These are phyloP conservation scores for Drosophila ercepeae DNA, from an alignment of 1,140 invertebrate species.

Conservation along the genomic window DNA sequence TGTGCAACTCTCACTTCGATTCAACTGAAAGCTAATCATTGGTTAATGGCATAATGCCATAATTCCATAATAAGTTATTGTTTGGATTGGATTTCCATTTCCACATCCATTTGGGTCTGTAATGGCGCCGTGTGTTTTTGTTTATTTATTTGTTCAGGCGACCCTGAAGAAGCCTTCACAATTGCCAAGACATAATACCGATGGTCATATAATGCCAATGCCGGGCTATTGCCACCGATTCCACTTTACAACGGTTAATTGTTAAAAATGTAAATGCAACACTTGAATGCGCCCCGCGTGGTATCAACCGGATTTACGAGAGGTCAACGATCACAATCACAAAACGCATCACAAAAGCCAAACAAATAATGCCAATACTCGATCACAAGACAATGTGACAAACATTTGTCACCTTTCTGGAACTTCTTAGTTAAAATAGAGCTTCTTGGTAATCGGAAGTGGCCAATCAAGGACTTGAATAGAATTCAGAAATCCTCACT, in stretches of 20 bases:
- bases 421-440: not conserved
- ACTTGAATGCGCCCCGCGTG: constrained; percentile 21
- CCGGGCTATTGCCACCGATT: constrained; percentile 18
- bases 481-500: no score
- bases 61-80: constrained; percentile 38
- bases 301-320: constrained; percentile 42
- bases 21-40: constrained; percentile 42
- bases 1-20: constrained; percentile 56
- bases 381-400: not conserved
- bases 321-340: constrained; percentile 22
- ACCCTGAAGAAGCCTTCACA: constrained; percentile 67
- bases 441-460: constrained; percentile 8
- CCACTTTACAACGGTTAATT: constrained; percentile 54
- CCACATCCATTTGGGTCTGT: constrained; percentile 24
- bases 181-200: constrained; percentile 23
- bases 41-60: constrained; percentile 35
- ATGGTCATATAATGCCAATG: constrained; percentile 44
- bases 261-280: constrained; percentile 54
- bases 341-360: not conserved
- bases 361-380: constrained; percentile 1
- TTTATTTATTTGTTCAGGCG: constrained; percentile 1
- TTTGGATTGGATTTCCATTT: constrained; percentile 52
- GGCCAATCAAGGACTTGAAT: no score
- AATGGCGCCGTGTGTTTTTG: constrained; percentile 19
- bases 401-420: constrained; percentile 4